Percentiles rank a stretch among this genome's conserved stretches.
phyloP scores from a whole-genome alignment of 2,797 vertebrate species.

The Acanthopagrus latus region DNA sequence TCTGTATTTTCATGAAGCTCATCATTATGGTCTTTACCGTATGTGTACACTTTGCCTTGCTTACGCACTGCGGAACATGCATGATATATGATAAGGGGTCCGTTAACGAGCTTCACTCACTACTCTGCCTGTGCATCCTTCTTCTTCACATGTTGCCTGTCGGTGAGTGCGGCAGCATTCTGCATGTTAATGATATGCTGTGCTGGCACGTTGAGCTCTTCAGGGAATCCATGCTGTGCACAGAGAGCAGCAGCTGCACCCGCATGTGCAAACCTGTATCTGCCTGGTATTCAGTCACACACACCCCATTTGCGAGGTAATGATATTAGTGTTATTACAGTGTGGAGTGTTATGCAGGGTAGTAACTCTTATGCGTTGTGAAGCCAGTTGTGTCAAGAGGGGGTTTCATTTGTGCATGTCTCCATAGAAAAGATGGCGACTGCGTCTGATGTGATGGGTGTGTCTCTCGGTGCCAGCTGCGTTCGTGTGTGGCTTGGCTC shows the following conservation, averaged over 20 bases:
- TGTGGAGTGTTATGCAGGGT: constrained; percentile 15
- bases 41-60: not conserved
- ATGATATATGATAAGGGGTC: not conserved
- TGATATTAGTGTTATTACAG: constrained; percentile 25
- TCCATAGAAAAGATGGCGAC: constrained; percentile 44
- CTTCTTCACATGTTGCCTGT: constrained; percentile 55
- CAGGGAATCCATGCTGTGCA: constrained; percentile 53
- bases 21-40: not conserved
- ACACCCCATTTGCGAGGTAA: constrained; percentile 30
- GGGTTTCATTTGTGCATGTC: constrained; percentile 25
- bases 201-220: constrained; percentile 67
- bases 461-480: constrained; percentile 59
- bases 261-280: constrained; percentile 64
- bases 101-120: constrained; percentile 19
- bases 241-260: constrained; percentile 56
- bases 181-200: constrained; percentile 76
- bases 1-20: not conserved
- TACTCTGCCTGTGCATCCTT: constrained; percentile 15
- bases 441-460: constrained; percentile 60
- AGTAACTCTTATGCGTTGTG: constrained; percentile 9
- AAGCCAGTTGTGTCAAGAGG: constrained; percentile 18
- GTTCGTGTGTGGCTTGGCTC: constrained; percentile 31
- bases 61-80: not conserved
- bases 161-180: constrained; percentile 36
- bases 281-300: constrained; percentile 13